phyloP scores from a whole-genome alignment of 2,113 vertebrate species.

The Microcebus jonahi region DNA sequence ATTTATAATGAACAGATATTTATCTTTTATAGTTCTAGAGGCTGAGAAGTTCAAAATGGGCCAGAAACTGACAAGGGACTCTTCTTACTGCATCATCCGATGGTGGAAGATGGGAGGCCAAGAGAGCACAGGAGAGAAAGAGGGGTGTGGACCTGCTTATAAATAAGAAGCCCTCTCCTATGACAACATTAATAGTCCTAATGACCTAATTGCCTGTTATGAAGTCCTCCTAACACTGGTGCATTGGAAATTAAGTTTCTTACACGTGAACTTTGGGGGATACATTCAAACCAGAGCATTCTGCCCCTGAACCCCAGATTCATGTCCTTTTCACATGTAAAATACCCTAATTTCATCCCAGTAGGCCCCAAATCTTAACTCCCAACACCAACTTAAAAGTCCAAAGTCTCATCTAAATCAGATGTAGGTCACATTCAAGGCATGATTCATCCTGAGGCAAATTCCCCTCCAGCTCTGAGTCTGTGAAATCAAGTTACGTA shows the following conservation, averaged over 20 bases:
- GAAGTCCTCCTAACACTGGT: background rate
- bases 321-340: background rate
- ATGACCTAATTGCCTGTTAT: background rate
- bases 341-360: background rate
- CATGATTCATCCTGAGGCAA: background rate
- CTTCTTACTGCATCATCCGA: background rate
- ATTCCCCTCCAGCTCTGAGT: background rate
- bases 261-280: background rate
- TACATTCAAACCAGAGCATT: background rate
- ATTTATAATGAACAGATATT: background rate
- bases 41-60: background rate
- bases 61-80: background rate
- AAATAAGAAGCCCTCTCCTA: background rate
- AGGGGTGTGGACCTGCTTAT: background rate
- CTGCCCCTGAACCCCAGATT: background rate
- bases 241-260: background rate
- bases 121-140: background rate
- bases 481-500: background rate
- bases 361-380: background rate
- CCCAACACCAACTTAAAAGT: background rate
- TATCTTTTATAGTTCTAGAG: background rate
- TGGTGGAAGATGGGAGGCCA: background rate
- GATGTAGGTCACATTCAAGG: background rate
- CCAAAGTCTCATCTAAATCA: background rate
- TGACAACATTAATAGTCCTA: background rate